phyloP scores from a whole-genome alignment of 2,797 vertebrate genomes.

The Silurus aristotelis region DNA sequence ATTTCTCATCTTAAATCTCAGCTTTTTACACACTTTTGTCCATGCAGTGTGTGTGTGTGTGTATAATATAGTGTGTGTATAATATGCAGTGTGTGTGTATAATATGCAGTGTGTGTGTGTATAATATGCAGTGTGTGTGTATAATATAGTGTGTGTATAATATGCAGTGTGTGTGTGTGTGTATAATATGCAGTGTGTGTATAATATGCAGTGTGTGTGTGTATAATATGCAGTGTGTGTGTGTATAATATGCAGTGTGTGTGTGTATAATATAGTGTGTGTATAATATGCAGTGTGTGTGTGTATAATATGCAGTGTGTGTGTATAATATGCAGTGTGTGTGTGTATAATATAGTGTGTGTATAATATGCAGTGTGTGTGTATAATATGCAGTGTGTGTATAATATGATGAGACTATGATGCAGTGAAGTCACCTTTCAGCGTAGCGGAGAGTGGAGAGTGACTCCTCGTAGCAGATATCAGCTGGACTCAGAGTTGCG shows the following conservation, averaged over 20 bases:
- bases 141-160: not conserved
- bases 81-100: not conserved
- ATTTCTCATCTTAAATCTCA: not conserved
- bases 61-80: not conserved
- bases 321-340: not conserved
- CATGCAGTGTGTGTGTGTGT: too few species aligned
- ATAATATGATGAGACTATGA: not conserved
- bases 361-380: too few species aligned
- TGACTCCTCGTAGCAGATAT: constrained; percentile 87
- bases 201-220: too few species aligned
- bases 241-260: too few species aligned
- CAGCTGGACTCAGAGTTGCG: constrained; percentile 85
- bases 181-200: too few species aligned
- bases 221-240: too few species aligned
- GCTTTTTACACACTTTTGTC: not conserved
- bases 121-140: not conserved
- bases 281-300: too few species aligned
- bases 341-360: too few species aligned
- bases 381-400: not conserved
- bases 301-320: too few species aligned
- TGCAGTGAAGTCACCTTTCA: constrained; percentile 74
- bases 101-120: not conserved
- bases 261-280: too few species aligned
- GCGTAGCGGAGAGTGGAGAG: constrained; percentile 85
- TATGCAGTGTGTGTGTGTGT: too few species aligned